Evolutionary conservation across 2,888 invertebrate species (phyloP).

Genomic region (Drosophila mimetica): DNA sequence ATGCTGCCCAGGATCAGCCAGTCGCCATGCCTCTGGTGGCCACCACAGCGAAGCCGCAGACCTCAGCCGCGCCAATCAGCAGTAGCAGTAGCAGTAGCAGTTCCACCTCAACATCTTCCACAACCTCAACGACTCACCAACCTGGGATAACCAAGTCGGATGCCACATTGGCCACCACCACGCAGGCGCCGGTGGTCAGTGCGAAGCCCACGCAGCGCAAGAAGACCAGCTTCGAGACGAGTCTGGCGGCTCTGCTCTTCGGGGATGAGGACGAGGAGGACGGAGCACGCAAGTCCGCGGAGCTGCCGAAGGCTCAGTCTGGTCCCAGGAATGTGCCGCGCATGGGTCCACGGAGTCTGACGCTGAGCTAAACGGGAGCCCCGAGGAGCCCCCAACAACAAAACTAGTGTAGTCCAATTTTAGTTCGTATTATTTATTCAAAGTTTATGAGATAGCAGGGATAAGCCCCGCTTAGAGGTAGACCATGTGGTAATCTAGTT

Average conservation of each 20-base stretch:
- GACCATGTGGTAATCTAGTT: slow-evolving; percentile 58
- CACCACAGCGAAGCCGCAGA: slow-evolving; percentile 27
- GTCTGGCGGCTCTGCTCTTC: slow-evolving; percentile 83
- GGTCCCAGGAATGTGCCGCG: slow-evolving; percentile 79
- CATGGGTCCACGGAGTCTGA: slow-evolving; percentile 79
- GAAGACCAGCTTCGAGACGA: slow-evolving; percentile 83
- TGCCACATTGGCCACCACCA: slow-evolving; percentile 20
- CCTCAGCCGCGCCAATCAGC: slow-evolving; percentile 11
- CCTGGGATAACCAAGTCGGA: slow-evolving; percentile 34
- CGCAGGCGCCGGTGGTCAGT: slow-evolving; percentile 49
- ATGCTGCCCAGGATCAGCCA: slow-evolving; percentile 53
- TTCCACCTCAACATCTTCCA: slow-evolving; percentile 10
- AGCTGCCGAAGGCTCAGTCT: slow-evolving; percentile 52
- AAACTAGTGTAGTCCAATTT: slow-evolving; percentile 61
- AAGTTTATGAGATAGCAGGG: slow-evolving; percentile 34
- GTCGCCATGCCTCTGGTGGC: slow-evolving; percentile 49
- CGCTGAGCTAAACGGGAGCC: slow-evolving; percentile 55
- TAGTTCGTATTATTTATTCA: slow-evolving; percentile 71
- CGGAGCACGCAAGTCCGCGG: slow-evolving; percentile 59
- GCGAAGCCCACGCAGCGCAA: slow-evolving; percentile 60
- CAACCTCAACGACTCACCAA: slow-evolving; percentile 44
- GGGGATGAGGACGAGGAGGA: slow-evolving; percentile 80
- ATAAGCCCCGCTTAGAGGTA: slow-evolving; percentile 9
- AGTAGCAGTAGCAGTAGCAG: slow-evolving; percentile 23
- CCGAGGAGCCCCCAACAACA: background rate